Conservation (phyloP, 2,888 invertebrate species). For the Lutraria lutraria region DNA sequence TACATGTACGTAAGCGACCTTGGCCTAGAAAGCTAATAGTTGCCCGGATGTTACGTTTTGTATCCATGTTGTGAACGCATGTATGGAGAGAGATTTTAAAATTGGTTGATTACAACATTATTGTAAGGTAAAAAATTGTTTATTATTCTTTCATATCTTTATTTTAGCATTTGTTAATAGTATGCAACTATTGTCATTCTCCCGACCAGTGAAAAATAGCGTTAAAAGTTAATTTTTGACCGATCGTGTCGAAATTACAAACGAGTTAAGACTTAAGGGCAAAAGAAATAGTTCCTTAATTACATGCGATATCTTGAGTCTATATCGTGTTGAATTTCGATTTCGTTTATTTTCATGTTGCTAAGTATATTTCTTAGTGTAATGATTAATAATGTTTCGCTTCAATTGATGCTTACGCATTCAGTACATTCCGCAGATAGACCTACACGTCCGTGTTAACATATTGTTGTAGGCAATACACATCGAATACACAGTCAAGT, state of each 20-base stretch:
- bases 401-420: not conserved
- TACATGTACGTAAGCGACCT: slow-evolving; percentile 27
- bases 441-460: slow-evolving; percentile 13
- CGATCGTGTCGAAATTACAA: not conserved
- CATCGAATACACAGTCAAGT: not conserved
- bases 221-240: not conserved
- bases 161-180: not conserved
- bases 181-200: slow-evolving; percentile 11
- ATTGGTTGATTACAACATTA: slow-evolving; percentile 8
- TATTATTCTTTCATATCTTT: not conserved
- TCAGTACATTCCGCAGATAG: not conserved
- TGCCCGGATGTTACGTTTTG: slow-evolving; percentile 53
- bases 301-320: not conserved
- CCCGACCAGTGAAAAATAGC: not conserved
- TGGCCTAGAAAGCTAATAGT: slow-evolving; percentile 19
- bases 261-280: not conserved
- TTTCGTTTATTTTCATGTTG: not conserved
- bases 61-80: slow-evolving; percentile 48
- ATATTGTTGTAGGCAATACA: not conserved
- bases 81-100: slow-evolving; percentile 10
- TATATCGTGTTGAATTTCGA: not conserved
- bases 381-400: not conserved
- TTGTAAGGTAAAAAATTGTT: not conserved
- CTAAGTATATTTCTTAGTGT: not conserved
- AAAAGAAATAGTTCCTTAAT: slow-evolving; percentile 1